A percentile compares a stretch with the other conserved stretches of the same genome.
phyloP scores from a whole-genome alignment of 2,888 invertebrate species.

The Lochmaea capreae region DNA sequence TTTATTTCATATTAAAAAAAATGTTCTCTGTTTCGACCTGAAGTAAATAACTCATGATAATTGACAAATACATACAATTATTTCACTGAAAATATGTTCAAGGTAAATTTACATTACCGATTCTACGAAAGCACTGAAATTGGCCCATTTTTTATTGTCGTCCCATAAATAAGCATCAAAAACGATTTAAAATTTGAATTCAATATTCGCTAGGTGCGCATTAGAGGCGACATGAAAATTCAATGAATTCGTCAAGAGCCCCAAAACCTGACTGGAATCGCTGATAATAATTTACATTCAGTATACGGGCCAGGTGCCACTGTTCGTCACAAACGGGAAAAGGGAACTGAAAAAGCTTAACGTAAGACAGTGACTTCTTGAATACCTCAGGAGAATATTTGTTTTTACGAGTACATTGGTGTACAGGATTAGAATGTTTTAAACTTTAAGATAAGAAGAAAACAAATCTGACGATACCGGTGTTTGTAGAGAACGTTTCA shows the following conservation, averaged over 20 bases:
- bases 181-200: slow-evolving; percentile 43
- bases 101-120: background rate
- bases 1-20: too few relatives aligned
- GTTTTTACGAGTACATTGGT: background rate
- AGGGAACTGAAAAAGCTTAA: slow-evolving; percentile 14
- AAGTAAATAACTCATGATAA: too few relatives aligned
- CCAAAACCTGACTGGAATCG: slow-evolving; percentile 49
- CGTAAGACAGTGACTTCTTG: slow-evolving; percentile 9
- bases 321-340: slow-evolving; percentile 18
- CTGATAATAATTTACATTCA: slow-evolving; percentile 46
- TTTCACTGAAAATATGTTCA: background rate
- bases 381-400: slow-evolving; percentile 1
- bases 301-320: slow-evolving; percentile 34
- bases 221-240: slow-evolving; percentile 49
- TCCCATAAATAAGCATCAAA: slow-evolving; percentile 34
- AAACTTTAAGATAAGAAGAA: background rate
- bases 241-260: slow-evolving; percentile 53
- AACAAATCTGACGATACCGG: background rate
- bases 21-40: too few relatives aligned
- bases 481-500: too few relatives aligned
- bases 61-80: too few relatives aligned
- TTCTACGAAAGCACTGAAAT: background rate
- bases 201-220: slow-evolving; percentile 43
- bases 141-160: slow-evolving; percentile 18
- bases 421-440: background rate